Evolutionary conservation across 2,888 invertebrate genomes (phyloP).

Genomic region (Brachycybe producta): DNA sequence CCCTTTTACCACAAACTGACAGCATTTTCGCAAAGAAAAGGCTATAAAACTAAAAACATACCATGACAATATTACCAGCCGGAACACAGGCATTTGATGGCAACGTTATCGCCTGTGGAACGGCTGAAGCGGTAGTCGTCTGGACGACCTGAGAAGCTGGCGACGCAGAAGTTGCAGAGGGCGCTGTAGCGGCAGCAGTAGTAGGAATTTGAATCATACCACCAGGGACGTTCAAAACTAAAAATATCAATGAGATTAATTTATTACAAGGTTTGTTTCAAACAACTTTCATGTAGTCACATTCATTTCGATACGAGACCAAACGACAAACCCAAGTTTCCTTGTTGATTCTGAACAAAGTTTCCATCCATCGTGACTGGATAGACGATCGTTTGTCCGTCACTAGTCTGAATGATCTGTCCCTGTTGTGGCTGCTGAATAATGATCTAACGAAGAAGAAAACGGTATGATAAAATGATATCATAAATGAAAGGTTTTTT

Average conservation of each 20-base stretch:
- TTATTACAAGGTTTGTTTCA: not conserved
- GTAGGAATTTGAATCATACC: slow-evolving; percentile 57
- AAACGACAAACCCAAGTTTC: slow-evolving; percentile 14
- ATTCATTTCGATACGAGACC: not conserved
- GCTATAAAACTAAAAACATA: too few species aligned
- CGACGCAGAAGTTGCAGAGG: too few species aligned
- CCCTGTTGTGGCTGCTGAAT: slow-evolving; percentile 37
- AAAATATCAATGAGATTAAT: slow-evolving; percentile 27
- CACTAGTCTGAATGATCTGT: slow-evolving; percentile 77
- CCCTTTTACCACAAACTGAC: too few species aligned
- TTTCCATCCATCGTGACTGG: slow-evolving; percentile 47
- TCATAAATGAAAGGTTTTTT: too few species aligned
- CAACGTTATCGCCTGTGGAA: slow-evolving; percentile 23
- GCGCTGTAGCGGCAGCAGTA: slow-evolving; percentile 31
- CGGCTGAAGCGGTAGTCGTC: slow-evolving; percentile 20
- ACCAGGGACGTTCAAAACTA: slow-evolving; percentile 60
- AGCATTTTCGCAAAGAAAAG: too few species aligned
- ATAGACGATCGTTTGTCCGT: slow-evolving; percentile 84
- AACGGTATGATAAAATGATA: not conserved
- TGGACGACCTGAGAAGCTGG: slow-evolving; percentile 20
- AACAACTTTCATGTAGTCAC: not conserved
- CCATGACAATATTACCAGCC: slow-evolving; percentile 26
- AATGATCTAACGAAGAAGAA: slow-evolving; percentile 41
- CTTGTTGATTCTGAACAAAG: slow-evolving; percentile 22
- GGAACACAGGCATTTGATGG: slow-evolving; percentile 21